phyloP scores from a whole-genome alignment of 2,797 vertebrate species.

The Podargus strigoides region DNA sequence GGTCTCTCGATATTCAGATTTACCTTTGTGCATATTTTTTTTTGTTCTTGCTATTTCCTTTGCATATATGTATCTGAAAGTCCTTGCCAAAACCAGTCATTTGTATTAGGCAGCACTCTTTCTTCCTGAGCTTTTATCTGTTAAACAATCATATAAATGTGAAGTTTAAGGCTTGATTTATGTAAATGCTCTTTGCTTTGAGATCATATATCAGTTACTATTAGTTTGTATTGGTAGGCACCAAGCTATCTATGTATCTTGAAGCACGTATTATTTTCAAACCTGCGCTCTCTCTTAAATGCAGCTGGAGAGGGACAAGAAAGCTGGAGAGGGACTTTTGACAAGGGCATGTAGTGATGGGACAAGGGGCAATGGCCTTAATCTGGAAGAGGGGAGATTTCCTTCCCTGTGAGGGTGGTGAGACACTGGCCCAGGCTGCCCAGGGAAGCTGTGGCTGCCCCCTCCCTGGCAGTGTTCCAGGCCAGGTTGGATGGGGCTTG shows the following conservation, averaged over 20 bases:
- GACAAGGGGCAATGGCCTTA: too few relatives aligned
- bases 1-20: neutral
- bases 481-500: too few relatives aligned
- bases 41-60: neutral
- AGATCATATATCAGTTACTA: neutral
- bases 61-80: neutral
- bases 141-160: neutral
- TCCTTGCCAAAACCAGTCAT: neutral
- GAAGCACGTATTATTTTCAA: neutral
- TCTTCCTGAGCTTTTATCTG: neutral
- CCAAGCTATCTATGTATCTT: neutral
- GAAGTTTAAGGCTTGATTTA: neutral
- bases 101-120: neutral
- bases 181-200: neutral
- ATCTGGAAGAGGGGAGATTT: too few relatives aligned
- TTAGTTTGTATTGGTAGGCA: neutral
- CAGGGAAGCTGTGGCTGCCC: too few relatives aligned
- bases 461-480: too few relatives aligned
- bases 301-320: too few relatives aligned
- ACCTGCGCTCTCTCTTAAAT: neutral
- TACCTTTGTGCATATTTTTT: rapidly evolving
- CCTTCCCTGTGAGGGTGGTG: too few relatives aligned
- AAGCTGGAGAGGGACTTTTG: too few relatives aligned
- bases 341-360: too few relatives aligned
- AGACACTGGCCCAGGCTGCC: too few relatives aligned